These are phyloP conservation scores for Pheosia gnoma DNA, from an alignment of 2,888 invertebrate genomes.

Conservation along the genomic window DNA sequence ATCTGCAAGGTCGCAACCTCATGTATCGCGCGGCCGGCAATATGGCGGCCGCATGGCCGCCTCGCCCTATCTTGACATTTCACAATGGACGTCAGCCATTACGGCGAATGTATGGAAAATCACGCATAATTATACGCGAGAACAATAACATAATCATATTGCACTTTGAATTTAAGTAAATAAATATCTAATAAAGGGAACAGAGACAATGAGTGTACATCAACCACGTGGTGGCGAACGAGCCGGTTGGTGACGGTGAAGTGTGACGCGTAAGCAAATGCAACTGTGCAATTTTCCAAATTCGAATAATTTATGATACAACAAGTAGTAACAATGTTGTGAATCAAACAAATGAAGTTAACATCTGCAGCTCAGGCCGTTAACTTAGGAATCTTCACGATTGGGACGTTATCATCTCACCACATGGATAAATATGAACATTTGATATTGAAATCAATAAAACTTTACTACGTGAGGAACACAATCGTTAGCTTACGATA, in stretches of 20 bases:
- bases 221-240: slow-evolving; percentile 77
- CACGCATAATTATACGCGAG: neutral
- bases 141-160: neutral
- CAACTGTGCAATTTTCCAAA: slow-evolving; percentile 49
- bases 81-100: slow-evolving; percentile 81
- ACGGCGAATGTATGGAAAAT: slow-evolving; percentile 34
- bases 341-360: slow-evolving; percentile 39
- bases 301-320: slow-evolving; percentile 33
- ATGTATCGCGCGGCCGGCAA: slow-evolving; percentile 79
- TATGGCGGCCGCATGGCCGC: slow-evolving; percentile 84
- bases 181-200: slow-evolving; percentile 19
- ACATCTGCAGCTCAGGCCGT: slow-evolving; percentile 5
- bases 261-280: slow-evolving; percentile 80
- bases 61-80: slow-evolving; percentile 84
- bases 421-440: slow-evolving; percentile 20
- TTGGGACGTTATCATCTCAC: neutral
- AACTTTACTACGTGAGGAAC: slow-evolving; percentile 22
- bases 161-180: slow-evolving; percentile 1
- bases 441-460: neutral
- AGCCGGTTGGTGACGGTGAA: slow-evolving; percentile 64
- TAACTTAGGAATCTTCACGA: neutral
- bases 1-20: slow-evolving; percentile 76
- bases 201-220: slow-evolving; percentile 51
- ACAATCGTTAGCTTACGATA: slow-evolving; percentile 35
- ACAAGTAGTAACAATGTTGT: slow-evolving; percentile 10